These are phyloP conservation scores for Uloborus plumipes DNA, from an alignment of 2,888 invertebrate species.

Conservation along the genomic window DNA sequence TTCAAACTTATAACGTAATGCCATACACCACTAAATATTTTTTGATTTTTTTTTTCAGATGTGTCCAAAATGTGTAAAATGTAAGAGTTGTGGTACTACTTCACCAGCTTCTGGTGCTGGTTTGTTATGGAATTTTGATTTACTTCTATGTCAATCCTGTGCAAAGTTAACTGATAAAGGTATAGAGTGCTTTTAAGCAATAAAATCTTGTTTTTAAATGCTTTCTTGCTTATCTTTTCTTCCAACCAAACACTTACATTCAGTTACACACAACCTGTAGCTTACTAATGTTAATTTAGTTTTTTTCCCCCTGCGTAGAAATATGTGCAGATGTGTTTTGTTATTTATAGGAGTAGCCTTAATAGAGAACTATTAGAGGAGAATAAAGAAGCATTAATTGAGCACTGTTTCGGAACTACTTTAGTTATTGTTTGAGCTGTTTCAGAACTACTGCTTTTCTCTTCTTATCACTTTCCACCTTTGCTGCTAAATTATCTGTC, in stretches of 20 bases:
- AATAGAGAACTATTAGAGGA: too few relatives aligned
- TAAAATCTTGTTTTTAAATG: slow-evolving; percentile 54
- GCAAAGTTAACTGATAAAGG: slow-evolving; percentile 88
- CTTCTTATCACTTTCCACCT: too few relatives aligned
- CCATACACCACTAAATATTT: background rate
- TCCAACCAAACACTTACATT: slow-evolving; percentile 17
- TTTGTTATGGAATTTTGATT: slow-evolving; percentile 74
- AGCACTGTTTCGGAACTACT: too few relatives aligned
- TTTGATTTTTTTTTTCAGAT: slow-evolving; percentile 68
- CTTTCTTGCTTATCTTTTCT: slow-evolving; percentile 51
- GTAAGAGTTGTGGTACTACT: slow-evolving; percentile 87
- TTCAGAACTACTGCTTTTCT: too few relatives aligned
- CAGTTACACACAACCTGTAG: background rate
- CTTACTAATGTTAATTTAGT: slow-evolving; percentile 67
- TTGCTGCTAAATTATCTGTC: too few relatives aligned
- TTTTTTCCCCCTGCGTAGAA: slow-evolving; percentile 93
- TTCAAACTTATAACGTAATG: too few relatives aligned
- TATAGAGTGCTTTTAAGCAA: slow-evolving; percentile 65
- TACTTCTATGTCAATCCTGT: slow-evolving; percentile 88
- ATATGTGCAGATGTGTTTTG: slow-evolving; percentile 79
- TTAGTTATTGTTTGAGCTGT: too few relatives aligned
- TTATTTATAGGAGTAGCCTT: too few relatives aligned
- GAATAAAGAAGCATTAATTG: too few relatives aligned
- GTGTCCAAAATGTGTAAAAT: slow-evolving; percentile 82
- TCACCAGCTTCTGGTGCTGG: slow-evolving; percentile 69